Evolutionary conservation across 1,140 invertebrate species (phyloP).

Genomic region (Akabosia matsudoensis): DNA sequence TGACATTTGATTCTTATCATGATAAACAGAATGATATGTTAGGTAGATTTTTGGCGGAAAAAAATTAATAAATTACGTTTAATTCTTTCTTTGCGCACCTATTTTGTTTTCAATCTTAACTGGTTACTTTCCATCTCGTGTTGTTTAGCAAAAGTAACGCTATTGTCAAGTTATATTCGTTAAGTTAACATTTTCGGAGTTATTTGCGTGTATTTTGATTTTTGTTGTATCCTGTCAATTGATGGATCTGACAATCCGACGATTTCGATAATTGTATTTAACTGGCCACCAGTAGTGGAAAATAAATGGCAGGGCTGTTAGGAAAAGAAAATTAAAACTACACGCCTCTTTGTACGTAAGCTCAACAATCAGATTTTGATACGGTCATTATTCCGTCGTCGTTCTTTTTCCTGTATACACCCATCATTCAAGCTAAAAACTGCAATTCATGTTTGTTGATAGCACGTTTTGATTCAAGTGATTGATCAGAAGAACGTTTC

Average conservation of each 20-base stretch:
- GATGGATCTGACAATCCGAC: not conserved
- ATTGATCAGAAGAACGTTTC: conserved; percentile 11
- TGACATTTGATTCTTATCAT: too few relatives aligned
- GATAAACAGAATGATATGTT: too few relatives aligned
- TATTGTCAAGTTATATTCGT: too few relatives aligned
- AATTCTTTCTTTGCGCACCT: too few relatives aligned
- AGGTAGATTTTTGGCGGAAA: too few relatives aligned
- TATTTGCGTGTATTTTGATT: not conserved
- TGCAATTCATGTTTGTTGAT: conserved; percentile 20
- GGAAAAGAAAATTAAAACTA: not conserved
- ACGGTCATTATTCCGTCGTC: not conserved
- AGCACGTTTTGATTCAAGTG: conserved; percentile 9
- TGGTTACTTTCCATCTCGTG: not conserved
- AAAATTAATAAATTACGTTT: too few relatives aligned
- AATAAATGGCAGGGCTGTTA: not conserved
- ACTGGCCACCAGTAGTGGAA: not conserved
- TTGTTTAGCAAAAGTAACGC: not conserved
- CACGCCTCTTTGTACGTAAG: not conserved
- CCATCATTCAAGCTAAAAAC: not conserved
- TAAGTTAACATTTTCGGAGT: too few relatives aligned
- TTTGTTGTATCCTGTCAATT: not conserved
- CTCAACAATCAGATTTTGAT: not conserved
- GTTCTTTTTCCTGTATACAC: not conserved
- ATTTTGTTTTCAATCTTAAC: too few relatives aligned
- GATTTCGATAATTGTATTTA: conserved; percentile 13